phyloP scores from a whole-genome alignment of 2,113 vertebrate genomes.

The Clarias magur region DNA sequence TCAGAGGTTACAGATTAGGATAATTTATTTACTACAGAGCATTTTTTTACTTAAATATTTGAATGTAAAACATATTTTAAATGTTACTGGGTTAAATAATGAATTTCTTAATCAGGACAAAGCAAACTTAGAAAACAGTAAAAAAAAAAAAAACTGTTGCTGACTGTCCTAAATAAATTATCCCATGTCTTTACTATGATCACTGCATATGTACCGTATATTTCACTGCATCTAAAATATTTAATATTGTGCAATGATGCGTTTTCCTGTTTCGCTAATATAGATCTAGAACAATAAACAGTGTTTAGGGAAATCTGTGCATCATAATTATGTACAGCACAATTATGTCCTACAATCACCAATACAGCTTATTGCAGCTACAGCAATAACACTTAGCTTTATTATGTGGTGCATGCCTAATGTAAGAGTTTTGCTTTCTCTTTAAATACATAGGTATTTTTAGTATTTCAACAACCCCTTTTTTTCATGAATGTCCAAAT shows the following conservation, averaged over 20 bases:
- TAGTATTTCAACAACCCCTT: neutral
- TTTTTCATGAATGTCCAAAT: neutral
- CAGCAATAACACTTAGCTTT: neutral
- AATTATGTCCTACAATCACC: neutral
- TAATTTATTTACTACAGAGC: neutral
- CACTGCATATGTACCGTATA: neutral
- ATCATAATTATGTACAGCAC: neutral
- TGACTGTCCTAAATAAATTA: neutral
- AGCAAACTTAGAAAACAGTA: neutral
- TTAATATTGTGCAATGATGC: neutral
- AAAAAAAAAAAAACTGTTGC: neutral
- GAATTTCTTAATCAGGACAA: neutral
- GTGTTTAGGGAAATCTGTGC: constrained; percentile 22
- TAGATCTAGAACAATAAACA: neutral
- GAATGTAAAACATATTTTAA: too few relatives aligned
- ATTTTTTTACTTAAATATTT: neutral
- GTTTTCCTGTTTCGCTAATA: neutral
- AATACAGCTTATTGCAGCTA: neutral
- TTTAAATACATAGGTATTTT: neutral
- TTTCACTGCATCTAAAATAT: neutral
- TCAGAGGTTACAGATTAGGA: neutral
- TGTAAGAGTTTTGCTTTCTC: neutral
- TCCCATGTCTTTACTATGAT: neutral
- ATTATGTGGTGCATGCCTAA: neutral
- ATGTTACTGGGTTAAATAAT: too few relatives aligned